phyloP scores from a whole-genome alignment of 2,888 invertebrate species.

The Agrotis segetum region DNA sequence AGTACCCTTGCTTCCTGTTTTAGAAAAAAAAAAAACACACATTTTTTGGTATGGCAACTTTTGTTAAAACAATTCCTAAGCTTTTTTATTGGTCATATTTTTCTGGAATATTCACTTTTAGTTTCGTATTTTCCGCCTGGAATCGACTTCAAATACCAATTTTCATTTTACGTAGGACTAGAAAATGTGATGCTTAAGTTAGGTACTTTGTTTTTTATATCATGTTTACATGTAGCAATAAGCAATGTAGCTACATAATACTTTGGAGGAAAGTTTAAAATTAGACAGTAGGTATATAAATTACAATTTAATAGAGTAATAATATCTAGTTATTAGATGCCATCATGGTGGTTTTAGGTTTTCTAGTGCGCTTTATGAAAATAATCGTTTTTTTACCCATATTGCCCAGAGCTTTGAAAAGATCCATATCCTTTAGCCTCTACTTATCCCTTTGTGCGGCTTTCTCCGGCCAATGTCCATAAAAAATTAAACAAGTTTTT shows the following conservation, averaged over 20 bases:
- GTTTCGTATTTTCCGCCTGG: conserved; percentile 27
- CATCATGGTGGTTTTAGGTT: too few relatives aligned
- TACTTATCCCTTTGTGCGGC: too few relatives aligned
- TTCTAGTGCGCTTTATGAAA: too few relatives aligned
- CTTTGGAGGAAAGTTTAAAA: conserved; percentile 43
- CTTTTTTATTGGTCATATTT: conserved; percentile 27
- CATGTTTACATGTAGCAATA: conserved; percentile 30
- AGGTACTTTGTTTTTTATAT: conserved; percentile 18
- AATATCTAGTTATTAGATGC: too few relatives aligned
- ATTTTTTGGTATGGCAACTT: conserved; percentile 25
- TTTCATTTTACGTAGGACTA: conserved; percentile 23
- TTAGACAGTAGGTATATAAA: too few relatives aligned
- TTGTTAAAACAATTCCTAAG: conserved; percentile 33
- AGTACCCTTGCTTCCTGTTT: conserved; percentile 46
- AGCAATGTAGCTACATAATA: conserved; percentile 37
- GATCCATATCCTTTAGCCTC: too few relatives aligned
- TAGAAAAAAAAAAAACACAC: conserved; percentile 33
- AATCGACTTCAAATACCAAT: conserved; percentile 20
- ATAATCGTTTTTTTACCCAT: too few relatives aligned
- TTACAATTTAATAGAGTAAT: too few relatives aligned
- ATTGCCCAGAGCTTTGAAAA: too few relatives aligned
- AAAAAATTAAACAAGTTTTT: too few relatives aligned
- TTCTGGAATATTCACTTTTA: conserved; percentile 15
- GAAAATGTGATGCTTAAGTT: background rate
- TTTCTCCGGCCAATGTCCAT: too few relatives aligned